Evolutionary conservation across 2,797 vertebrate species (phyloP).

Genomic region (Sebastes melanostomus): DNA sequence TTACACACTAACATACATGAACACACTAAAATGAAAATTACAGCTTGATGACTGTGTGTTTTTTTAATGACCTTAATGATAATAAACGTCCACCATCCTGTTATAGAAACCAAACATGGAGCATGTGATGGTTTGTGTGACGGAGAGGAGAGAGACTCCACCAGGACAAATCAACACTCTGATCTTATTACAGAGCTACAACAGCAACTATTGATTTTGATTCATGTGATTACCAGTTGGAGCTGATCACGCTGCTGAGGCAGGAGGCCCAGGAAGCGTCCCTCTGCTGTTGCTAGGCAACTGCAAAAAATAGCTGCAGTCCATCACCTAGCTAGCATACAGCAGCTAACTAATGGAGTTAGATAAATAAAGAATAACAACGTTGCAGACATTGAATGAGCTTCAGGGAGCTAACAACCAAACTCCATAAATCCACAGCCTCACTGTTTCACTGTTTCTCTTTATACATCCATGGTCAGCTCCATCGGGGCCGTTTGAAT

Average conservation of each 20-base stretch:
- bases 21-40: not conserved
- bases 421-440: not conserved
- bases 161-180: not conserved
- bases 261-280: conserved; percentile 1
- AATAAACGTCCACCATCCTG: not conserved
- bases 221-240: conserved; percentile 11
- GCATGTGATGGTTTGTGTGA: not conserved
- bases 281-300: conserved; percentile 32
- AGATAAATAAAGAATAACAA: not conserved
- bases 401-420: not conserved
- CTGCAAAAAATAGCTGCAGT: conserved; percentile 9
- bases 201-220: conserved; percentile 33
- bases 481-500: no score
- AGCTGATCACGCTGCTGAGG: not conserved
- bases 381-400: accelerated
- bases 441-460: not conserved
- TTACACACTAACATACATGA: not conserved
- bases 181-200: not conserved
- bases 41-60: not conserved
- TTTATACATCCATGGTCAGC: no score
- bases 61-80: not conserved
- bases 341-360: not conserved
- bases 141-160: not conserved
- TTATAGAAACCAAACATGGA: not conserved
- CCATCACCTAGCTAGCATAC: not conserved